Conservation (phyloP, 2,888 invertebrate genomes). For the Priocnemis perturbator region DNA sequence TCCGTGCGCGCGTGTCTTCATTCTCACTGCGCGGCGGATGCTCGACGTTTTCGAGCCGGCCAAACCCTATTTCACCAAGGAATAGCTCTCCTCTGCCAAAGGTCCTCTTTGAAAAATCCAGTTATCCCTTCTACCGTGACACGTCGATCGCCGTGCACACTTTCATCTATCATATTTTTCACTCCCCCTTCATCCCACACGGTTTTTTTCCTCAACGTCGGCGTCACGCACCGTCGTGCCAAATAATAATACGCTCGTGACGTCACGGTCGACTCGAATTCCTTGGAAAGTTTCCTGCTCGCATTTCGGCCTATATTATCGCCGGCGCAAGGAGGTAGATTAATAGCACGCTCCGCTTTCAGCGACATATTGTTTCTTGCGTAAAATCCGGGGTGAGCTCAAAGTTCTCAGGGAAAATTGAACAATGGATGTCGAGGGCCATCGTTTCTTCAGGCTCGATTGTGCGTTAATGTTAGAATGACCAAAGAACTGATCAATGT, state of each 20-base stretch:
- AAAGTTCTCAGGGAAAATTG: no score
- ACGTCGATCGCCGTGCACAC: slow-evolving; percentile 40
- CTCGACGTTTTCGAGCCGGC: slow-evolving; percentile 27
- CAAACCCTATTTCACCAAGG: slow-evolving; percentile 40
- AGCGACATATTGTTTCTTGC: no score
- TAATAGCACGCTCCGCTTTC: no score
- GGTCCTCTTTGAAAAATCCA: slow-evolving; percentile 41
- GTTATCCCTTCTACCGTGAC: slow-evolving; percentile 38
- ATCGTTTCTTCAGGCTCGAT: no score
- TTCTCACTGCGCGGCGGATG: slow-evolving; percentile 47
- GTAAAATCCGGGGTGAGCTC: no score
- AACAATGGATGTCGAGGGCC: no score
- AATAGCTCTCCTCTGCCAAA: slow-evolving; percentile 43
- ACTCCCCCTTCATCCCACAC: not conserved
- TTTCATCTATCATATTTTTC: slow-evolving; percentile 37
- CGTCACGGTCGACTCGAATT: slow-evolving; percentile 30
- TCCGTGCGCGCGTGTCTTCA: slow-evolving; percentile 44
- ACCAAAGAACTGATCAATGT: no score
- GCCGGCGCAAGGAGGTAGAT: no score
- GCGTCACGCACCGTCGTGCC: slow-evolving; percentile 35
- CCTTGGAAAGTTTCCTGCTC: slow-evolving; percentile 31
- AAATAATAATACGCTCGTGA: slow-evolving; percentile 37
- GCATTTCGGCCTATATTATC: no score
- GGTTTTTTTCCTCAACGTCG: slow-evolving; percentile 25
- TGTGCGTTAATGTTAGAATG: no score